Base-by-base conservation (phyloP, 2,113 vertebrate species). In the Spea multiplicata region DNA sequence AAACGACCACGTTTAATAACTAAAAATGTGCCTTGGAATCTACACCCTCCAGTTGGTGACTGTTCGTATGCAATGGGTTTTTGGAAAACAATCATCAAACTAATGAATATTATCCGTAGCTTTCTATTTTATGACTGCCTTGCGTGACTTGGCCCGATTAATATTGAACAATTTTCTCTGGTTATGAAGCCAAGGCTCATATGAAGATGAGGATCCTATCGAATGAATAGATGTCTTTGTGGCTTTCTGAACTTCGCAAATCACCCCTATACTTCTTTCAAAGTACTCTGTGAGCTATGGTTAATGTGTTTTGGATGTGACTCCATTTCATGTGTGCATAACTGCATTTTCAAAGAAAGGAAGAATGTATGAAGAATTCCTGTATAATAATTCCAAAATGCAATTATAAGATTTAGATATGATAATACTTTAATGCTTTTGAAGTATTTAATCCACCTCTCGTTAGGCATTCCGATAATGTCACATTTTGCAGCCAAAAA, bases 141-240 rank as follows among this genome's bases (percentile, higher is more conserved):
- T 79, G 70, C 77, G 77, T 79, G 77, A 79, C 77, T 67, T 73
- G 52, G 71, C 45, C 70, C 57, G 53, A 73, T 79, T 52, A 79
- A 73, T 73, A 46, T 46, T 66, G 62, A 73, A 79, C 47, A 66
- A 79, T 55, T 52, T 17, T 16, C 30, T 3, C 62, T 78, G 76
- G 17, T 64, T 44, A 65, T 47, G 61, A 79, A 57, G 77, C 70
- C 77, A 73, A 79, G 49, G 6, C 53, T 66, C 73, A 61, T 73
- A 73, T 44, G 49, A 73, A 73, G 64, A 66, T 66, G 62, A 67
- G 50, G 70, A 66, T 79, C 55, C 65, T 14, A 57, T 13, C 46
- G 49, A 79, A 73, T 79, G 77, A 79, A 79, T 73, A 73, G 77
- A 66, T 57, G 48, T 48, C 77, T 73, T 79, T 79, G 77, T 79